Evolutionary conservation across 30 jellyfish, hydroid and myxozoan species (phyloP).

Genomic region (Turritopsis rubra): DNA sequence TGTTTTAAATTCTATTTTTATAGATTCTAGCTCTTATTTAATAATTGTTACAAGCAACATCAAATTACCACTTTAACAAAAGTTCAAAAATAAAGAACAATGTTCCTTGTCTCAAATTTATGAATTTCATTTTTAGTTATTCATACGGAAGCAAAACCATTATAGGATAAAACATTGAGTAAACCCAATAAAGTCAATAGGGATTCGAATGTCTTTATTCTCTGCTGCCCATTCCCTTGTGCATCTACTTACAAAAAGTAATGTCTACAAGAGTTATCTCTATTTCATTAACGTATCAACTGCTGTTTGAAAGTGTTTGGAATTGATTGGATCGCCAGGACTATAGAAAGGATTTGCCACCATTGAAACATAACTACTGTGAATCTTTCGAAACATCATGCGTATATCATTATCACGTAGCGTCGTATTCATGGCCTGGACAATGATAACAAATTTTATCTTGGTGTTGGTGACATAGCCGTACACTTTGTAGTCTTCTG

Average conservation of each 20-base stretch:
- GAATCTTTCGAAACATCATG: slow-evolving; percentile 92
- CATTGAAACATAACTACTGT: slow-evolving; percentile 75
- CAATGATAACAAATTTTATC: slow-evolving; percentile 81
- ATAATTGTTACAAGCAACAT: too few relatives aligned
- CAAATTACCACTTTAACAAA: too few relatives aligned
- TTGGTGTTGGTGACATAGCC: slow-evolving; percentile 95
- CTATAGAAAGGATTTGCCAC: slow-evolving; percentile 77
- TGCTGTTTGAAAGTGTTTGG: slow-evolving; percentile 43
- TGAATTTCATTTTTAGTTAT: too few relatives aligned
- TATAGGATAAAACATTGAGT: too few relatives aligned
- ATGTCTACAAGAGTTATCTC: background rate
- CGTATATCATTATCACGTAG: slow-evolving; percentile 89
- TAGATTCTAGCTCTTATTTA: too few relatives aligned
- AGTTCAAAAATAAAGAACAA: too few relatives aligned
- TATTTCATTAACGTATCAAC: slow-evolving; percentile 28
- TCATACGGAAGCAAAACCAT: too few relatives aligned
- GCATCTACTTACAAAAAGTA: background rate
- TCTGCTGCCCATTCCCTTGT: background rate
- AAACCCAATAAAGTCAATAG: background rate
- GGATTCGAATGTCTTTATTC: background rate
- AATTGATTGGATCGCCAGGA: slow-evolving; percentile 88
- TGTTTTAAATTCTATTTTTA: too few relatives aligned
- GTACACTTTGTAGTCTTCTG: slow-evolving; percentile 96
- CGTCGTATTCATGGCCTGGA: slow-evolving; percentile 73
- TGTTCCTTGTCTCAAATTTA: too few relatives aligned